Base-by-base conservation (phyloP, 2,797 vertebrate species). In the Pipistrellus nathusii region DNA sequence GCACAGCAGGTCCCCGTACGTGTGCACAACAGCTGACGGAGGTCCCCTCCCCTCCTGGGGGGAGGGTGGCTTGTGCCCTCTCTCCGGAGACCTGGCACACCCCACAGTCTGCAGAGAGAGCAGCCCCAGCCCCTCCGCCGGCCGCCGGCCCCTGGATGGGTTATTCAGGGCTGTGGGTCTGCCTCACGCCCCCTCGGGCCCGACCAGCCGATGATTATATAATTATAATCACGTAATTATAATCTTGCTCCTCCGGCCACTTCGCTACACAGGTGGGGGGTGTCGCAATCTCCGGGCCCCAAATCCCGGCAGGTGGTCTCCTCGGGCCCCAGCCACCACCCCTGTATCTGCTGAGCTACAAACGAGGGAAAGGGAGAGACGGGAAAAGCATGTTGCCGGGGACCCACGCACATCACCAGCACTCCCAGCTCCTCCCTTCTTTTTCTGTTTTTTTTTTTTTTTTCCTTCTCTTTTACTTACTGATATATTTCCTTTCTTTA, bases 171-270 rank as follows among this genome's bases (percentile, higher is more conserved):
- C 27, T n/a, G 11, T 8, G 23, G 14, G 17, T 32, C 8, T 32
- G 85, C 88, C 84, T 73, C 88, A 48, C 57, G 53, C 30, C 13
- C 46, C 69, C 75, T 72, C 8, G 68, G 85, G 73, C 57, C 21
- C 41, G 32, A 55, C 55, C 89, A 46, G 80, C 27, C 2, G 3
- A 53, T 1, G 8, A n/a, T n/a, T n/a, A n/a, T n/a, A n/a, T n/a
- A n/a, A n/a, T n/a, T n/a, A n/a, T n/a, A n/a, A n/a, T n/a, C 55
- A 30, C 85, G 25, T 91, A 91, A 97, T 97, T 95, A 94, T 6
- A 25, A 85, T 84, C 78, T 27, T 41, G 17, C 44, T 44, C 30
- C 44, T 11, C 30, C 11, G 69, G 86, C 68, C 80, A 92, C 81
- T 87, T 91, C 53, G 90, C 30, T 12, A 21, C 41, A 59, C 68